A percentile compares a stretch with the other conserved stretches of the same genome.
Evolutionary conservation across 2,888 invertebrate genomes (phyloP).

Genomic region (Epistrophella euchroma): DNA sequence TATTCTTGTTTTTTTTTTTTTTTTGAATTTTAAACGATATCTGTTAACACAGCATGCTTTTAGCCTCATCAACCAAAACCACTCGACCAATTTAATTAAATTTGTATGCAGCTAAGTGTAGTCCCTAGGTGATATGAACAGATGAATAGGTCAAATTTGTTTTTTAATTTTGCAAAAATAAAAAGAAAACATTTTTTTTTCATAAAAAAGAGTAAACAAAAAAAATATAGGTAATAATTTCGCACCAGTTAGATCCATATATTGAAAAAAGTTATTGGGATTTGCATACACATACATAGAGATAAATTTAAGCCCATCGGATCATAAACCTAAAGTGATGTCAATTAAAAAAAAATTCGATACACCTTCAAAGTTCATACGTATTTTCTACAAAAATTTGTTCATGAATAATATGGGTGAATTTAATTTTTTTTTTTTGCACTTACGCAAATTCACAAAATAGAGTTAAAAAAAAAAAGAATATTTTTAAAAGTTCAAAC

Average conservation of each 20-base stretch:
- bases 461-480: not conserved
- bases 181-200: not conserved
- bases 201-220: not conserved
- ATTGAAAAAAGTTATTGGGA: not conserved
- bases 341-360: conserved; percentile 24
- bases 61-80: conserved; percentile 26
- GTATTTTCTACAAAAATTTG: not conserved
- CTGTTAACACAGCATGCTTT: conserved; percentile 6
- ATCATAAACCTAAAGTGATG: conserved; percentile 36
- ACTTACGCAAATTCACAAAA: not conserved
- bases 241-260: not conserved
- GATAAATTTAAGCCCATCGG: conserved; percentile 17
- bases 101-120: conserved; percentile 27
- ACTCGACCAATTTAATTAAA: conserved; percentile 33
- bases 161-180: not conserved
- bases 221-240: conserved; percentile 1
- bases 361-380: not conserved
- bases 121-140: conserved; percentile 1
- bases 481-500: not conserved
- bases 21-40: conserved; percentile 13
- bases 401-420: conserved; percentile 21
- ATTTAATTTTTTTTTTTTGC: not conserved
- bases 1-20: not conserved
- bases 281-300: not conserved
- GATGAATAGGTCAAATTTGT: conserved; percentile 4